Base-by-base conservation (phyloP, 2,888 invertebrate genomes). In the Epinotia demarniana region DNA sequence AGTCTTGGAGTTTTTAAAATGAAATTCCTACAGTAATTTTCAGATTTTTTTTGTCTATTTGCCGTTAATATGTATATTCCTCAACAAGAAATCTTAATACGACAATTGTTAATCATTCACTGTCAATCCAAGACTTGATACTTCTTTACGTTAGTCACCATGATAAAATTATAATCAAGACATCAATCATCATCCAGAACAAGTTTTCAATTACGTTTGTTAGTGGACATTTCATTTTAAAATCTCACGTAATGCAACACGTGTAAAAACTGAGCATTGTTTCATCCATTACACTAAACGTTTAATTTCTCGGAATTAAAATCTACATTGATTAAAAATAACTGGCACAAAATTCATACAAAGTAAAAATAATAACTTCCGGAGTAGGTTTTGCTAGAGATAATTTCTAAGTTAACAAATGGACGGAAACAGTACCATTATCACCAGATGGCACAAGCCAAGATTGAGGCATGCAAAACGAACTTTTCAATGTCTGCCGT, bases 301-400 rank as follows among this genome's bases (percentile, higher is more conserved):
- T 70, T 49, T 77, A 63, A 73, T 72, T 73, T 76, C 68, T 77
- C 63, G 74, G 75, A 78, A 78, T 75, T 72, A 66, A 73, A 77
- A 70, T 77, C 73, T 79, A 79, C 73, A 67, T 49, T 49, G 49
- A 74, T 77, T 77, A 74, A 73, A 66, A 86, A 83, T 91, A 92
- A 92, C 92, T 92, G 92, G 92, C 92, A 92, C 92, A 91, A 89
- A 88, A 91, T 90, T 91, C 91, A 85, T 90, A 89, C 78, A 85
- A 85, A 84, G 84, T 61, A 68, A 58, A 77, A 77, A 43, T 16
- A 39, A 58, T 53, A 23, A 16, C 13, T 55, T 55, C 49, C 33
- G 66, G 6, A 66, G 18, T 63, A 63, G 12, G 27, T 23, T 53
- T 49, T 13, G 16, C 64, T 53, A 53, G 18, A 66, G 27, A 46